phyloP scores from a whole-genome alignment of 2,888 invertebrate species.

The Troides oblongomaculatus region DNA sequence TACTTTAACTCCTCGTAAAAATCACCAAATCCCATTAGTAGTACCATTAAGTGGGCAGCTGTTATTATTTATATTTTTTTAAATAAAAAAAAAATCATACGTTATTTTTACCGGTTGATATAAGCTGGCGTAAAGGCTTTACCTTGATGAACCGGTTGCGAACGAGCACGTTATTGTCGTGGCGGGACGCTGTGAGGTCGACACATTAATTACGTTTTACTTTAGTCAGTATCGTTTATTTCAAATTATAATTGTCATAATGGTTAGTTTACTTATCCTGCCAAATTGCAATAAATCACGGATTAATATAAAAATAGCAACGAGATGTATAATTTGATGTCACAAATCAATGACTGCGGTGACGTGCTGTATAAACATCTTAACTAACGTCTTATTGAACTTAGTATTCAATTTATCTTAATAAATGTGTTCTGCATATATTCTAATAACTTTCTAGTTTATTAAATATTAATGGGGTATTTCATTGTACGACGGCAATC shows the following conservation, averaged over 20 bases:
- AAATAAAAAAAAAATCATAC: not conserved
- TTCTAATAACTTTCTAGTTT: too few relatives aligned
- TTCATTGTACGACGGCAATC: too few relatives aligned
- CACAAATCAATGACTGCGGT: too few relatives aligned
- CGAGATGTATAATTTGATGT: too few relatives aligned
- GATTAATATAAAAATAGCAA: too few relatives aligned
- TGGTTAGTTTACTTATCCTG: not conserved
- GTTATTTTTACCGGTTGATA: not conserved
- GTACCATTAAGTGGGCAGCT: not conserved
- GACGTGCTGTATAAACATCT: too few relatives aligned
- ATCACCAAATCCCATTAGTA: too few relatives aligned
- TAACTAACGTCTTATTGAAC: too few relatives aligned
- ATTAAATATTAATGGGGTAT: too few relatives aligned
- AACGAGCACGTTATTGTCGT: constrained; percentile 8
- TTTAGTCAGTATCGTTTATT: not conserved
- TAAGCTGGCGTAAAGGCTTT: constrained; percentile 7
- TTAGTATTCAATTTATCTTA: too few relatives aligned
- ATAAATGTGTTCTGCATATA: too few relatives aligned
- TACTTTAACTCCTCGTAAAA: too few relatives aligned
- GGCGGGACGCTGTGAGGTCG: constrained; percentile 23
- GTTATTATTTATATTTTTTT: not conserved
- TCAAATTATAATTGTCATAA: not conserved
- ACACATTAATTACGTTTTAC: constrained; percentile 17
- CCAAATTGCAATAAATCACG: not conserved
- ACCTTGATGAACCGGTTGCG: constrained; percentile 25